Conservation (phyloP, 2,888 invertebrate genomes). For the Netelia melanura region DNA sequence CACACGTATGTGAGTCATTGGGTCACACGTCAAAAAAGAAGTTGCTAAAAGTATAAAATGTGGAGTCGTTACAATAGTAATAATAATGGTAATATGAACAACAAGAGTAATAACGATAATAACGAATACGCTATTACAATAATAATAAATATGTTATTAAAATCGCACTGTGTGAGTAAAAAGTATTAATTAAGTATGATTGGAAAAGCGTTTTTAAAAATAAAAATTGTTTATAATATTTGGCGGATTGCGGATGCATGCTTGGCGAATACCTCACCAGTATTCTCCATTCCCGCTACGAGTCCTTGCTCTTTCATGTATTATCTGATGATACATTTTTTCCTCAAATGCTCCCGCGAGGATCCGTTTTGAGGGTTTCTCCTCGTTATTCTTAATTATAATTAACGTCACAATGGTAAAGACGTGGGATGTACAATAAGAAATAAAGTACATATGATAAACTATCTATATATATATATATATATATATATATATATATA, state of each 20-base stretch:
- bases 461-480: background rate
- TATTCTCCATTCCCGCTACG: too few relatives aligned
- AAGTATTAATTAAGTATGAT: too few relatives aligned
- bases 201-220: too few relatives aligned
- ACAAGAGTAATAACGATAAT: background rate
- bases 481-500: background rate
- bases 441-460: background rate
- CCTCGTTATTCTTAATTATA: slow-evolving; percentile 46
- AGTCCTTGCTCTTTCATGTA: too few relatives aligned
- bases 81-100: background rate
- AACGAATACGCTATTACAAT: background rate
- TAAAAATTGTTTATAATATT: too few relatives aligned
- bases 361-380: slow-evolving; percentile 5
- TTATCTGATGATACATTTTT: too few relatives aligned
- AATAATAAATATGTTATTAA: too few relatives aligned
- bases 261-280: too few relatives aligned
- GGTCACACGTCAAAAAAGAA: too few relatives aligned
- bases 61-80: background rate
- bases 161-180: too few relatives aligned
- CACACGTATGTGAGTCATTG: too few relatives aligned
- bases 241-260: too few relatives aligned
- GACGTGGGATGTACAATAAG: slow-evolving; percentile 16
- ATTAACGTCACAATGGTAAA: slow-evolving; percentile 5
- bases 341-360: background rate
- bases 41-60: background rate